These are phyloP conservation scores for Hydrocynus forskahlii DNA, from an alignment of 2,797 vertebrate species.

Conservation along the genomic window DNA sequence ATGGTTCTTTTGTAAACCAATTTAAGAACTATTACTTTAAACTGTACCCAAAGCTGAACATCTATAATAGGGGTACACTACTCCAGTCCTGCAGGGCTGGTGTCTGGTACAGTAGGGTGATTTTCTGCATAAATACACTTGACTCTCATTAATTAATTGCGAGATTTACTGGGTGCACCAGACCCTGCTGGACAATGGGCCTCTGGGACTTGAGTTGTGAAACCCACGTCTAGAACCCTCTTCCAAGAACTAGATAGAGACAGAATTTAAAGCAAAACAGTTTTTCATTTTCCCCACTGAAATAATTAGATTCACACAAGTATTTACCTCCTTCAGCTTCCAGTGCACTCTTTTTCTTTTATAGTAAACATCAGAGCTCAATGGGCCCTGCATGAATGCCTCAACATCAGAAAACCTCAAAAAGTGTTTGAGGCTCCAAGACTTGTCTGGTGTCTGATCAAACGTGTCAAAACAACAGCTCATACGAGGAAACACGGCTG, in stretches of 20 bases:
- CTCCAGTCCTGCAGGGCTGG: too few species aligned
- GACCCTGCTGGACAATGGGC: too few species aligned
- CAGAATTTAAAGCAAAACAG: background rate
- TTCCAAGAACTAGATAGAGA: background rate
- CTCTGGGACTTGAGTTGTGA: too few species aligned
- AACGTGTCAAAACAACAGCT: conserved; percentile 34
- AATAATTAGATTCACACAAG: background rate
- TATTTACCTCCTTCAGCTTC: background rate
- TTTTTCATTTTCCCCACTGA: background rate
- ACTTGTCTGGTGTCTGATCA: conserved; percentile 29
- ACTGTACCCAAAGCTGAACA: too few species aligned
- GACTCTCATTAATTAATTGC: too few species aligned
- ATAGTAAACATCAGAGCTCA: conserved; percentile 2
- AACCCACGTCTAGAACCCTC: background rate
- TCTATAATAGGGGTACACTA: too few species aligned
- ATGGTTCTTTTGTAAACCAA: too few species aligned
- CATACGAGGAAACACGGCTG: conserved; percentile 12
- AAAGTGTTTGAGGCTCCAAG: conserved; percentile 28
- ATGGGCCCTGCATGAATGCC: background rate
- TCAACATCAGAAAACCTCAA: conserved; percentile 1
- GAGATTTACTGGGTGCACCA: too few species aligned
- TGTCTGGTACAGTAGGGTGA: too few species aligned
- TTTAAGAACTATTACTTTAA: too few species aligned
- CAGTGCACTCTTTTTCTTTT: conserved; percentile 9
- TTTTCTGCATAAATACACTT: too few species aligned